Evolutionary conservation across 2,888 invertebrate genomes (phyloP).

Genomic region (Trachelus stipa): DNA sequence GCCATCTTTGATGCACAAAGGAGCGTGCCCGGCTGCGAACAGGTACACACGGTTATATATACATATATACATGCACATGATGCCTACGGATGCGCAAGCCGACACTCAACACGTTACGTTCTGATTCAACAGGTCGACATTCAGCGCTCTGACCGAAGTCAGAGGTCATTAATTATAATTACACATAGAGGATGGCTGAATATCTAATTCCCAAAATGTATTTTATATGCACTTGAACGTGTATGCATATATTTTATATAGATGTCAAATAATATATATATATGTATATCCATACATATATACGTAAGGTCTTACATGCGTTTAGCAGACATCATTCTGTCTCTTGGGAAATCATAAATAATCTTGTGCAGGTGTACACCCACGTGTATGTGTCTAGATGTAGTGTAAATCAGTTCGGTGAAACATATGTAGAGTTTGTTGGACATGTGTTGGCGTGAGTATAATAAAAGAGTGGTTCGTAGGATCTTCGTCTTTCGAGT

Average conservation of each 20-base stretch:
- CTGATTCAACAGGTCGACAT: not conserved
- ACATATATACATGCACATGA: not conserved
- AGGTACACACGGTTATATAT: not conserved
- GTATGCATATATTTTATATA: not conserved
- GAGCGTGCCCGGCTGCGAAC: not conserved
- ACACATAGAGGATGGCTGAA: not conserved
- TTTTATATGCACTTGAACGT: not conserved
- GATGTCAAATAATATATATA: not conserved
- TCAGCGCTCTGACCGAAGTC: not conserved
- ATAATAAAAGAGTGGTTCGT: not conserved
- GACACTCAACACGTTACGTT: not conserved
- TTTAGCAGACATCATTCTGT: not conserved
- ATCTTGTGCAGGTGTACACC: not conserved
- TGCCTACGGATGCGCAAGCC: not conserved
- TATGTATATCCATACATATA: not conserved
- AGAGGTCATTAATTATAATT: not conserved
- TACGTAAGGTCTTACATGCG: not conserved
- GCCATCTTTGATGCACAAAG: not conserved
- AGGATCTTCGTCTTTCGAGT: not conserved
- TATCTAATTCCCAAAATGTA: not conserved
- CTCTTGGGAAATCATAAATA: not conserved
- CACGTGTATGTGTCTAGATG: not conserved
- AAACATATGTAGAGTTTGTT: not conserved
- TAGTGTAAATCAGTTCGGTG: not conserved
- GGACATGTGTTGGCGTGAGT: not conserved